These are phyloP conservation scores for Tachina lurida DNA, from an alignment of 2,888 invertebrate species.

Conservation along the genomic window DNA sequence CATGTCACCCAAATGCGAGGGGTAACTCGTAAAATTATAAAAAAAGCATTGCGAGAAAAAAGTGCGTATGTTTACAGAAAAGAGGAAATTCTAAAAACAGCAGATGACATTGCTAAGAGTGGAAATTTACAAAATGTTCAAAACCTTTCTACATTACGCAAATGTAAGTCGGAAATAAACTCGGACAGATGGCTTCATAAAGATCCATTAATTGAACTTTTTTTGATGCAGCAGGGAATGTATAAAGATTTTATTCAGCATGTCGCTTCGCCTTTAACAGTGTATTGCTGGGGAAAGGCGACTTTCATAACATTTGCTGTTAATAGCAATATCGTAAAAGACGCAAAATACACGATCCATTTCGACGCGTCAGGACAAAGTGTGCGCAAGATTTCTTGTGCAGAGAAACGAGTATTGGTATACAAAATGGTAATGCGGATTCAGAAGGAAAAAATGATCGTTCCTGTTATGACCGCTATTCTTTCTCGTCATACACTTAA, in stretches of 20 bases:
- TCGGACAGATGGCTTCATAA: neutral
- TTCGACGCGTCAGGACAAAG: conserved; percentile 25
- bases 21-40: conserved; percentile 16
- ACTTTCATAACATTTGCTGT: conserved; percentile 3
- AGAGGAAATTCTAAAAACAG: too few relatives aligned
- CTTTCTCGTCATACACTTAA: conserved; percentile 10
- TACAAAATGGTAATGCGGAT: conserved; percentile 16
- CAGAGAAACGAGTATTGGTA: conserved; percentile 10
- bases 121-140: conserved; percentile 17
- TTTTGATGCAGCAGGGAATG: conserved; percentile 8
- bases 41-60: too few relatives aligned
- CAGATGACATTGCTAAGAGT: too few relatives aligned
- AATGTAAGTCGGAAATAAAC: conserved; percentile 19
- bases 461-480: conserved; percentile 13
- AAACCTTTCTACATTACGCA: neutral
- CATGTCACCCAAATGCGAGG: conserved; percentile 8
- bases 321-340: neutral
- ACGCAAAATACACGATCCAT: conserved; percentile 9
- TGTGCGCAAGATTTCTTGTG: conserved; percentile 7
- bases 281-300: conserved; percentile 8
- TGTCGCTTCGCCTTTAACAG: conserved; percentile 1
- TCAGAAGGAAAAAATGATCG: conserved; percentile 1
- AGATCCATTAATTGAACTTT: conserved; percentile 9
- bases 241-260: neutral
- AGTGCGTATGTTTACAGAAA: too few relatives aligned